A percentile compares a stretch with the other conserved stretches of the same genome.
phyloP scores from a whole-genome alignment of 2,113 vertebrate genomes.

The Erinaceus europaeus region DNA sequence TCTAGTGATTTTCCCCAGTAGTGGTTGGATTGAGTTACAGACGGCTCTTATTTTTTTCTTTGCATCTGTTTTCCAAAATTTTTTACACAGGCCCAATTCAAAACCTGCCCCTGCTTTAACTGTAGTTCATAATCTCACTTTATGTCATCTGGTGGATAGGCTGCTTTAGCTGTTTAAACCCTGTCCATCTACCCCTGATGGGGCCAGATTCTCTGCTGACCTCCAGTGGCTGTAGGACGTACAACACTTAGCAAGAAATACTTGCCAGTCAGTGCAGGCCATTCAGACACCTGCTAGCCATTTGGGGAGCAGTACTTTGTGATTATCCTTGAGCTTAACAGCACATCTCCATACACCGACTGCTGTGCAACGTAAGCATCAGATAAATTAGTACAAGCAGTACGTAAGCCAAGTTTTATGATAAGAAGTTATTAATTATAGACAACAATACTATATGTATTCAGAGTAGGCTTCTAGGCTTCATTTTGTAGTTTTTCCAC shows the following conservation, averaged over 20 bases:
- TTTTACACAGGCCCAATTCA: neutral
- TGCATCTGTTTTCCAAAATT: slow-evolving; percentile 20
- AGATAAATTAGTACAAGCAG: neutral
- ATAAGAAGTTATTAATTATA: too few relatives aligned
- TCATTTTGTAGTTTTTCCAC: neutral
- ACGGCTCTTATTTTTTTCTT: slow-evolving; percentile 27
- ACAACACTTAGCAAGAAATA: neutral
- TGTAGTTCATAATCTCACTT: neutral
- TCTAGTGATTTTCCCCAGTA: slow-evolving; percentile 12
- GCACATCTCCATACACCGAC: neutral
- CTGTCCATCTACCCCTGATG: slow-evolving; percentile 17
- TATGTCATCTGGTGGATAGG: neutral
- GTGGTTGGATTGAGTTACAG: slow-evolving; percentile 28
- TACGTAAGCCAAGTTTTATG: neutral
- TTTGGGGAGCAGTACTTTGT: slow-evolving; percentile 25
- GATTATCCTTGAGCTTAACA: neutral
- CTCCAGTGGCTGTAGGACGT: slow-evolving; percentile 44
- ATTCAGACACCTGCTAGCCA: neutral
- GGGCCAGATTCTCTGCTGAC: slow-evolving; percentile 61
- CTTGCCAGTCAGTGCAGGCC: neutral
- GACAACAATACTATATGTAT: too few relatives aligned
- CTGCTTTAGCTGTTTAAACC: neutral
- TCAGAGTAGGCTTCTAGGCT: neutral
- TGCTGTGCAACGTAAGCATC: neutral
- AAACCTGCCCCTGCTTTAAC: neutral